A percentile compares a stretch with the other conserved stretches of the same genome.
phyloP scores from a whole-genome alignment of 2,797 vertebrate species.

The Clarias platycephalus region DNA sequence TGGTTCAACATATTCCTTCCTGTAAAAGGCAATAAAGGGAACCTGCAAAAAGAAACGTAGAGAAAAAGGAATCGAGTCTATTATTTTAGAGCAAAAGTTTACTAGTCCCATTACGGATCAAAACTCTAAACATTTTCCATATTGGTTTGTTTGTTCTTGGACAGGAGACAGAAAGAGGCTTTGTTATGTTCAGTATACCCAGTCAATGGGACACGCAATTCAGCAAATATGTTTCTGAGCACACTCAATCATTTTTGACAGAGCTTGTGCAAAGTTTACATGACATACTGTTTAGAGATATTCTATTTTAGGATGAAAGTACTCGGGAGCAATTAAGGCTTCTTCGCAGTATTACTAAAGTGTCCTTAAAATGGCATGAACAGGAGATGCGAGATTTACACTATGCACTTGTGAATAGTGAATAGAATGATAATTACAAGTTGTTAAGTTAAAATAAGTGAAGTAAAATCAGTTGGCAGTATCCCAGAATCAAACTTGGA shows the following conservation, averaged over 20 bases:
- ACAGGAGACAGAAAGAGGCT: not conserved
- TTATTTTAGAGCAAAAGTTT: not conserved
- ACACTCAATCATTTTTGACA: not conserved
- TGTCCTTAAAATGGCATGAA: not conserved
- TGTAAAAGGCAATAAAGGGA: conserved; percentile 98
- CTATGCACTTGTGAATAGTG: not conserved
- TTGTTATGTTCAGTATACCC: not conserved
- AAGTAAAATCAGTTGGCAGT: too few relatives aligned
- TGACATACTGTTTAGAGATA: not conserved
- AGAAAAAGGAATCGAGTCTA: not conserved
- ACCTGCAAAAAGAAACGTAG: conserved; percentile 72
- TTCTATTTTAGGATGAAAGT: not conserved
- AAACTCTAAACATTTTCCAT: not conserved
- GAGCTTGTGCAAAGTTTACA: not conserved
- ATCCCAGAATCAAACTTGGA: too few relatives aligned
- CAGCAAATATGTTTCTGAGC: not conserved
- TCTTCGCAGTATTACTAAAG: not conserved
- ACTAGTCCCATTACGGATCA: not conserved
- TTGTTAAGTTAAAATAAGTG: not conserved
- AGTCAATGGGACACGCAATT: not conserved
- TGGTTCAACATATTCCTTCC: conserved; percentile 98
- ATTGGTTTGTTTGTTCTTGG: not conserved
- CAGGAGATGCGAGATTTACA: not conserved
- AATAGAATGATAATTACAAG: not conserved
- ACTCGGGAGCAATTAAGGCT: not conserved